phyloP scores from a whole-genome alignment of 2,113 vertebrate species.

The Platanista minor region DNA sequence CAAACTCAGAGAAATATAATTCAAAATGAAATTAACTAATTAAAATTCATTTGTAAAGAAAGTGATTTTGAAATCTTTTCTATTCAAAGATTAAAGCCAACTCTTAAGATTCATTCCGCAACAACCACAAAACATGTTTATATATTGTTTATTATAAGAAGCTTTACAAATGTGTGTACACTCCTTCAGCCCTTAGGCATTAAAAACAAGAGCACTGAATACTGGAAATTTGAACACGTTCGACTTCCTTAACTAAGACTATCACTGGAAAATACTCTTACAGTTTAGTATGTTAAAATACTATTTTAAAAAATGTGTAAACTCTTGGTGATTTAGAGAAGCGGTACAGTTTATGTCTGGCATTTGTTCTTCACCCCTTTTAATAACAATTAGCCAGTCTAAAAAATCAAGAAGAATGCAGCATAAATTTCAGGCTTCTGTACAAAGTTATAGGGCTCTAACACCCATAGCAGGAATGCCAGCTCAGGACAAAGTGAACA shows the following conservation, averaged over 20 bases:
- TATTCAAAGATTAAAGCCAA: background rate
- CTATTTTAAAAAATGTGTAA: background rate
- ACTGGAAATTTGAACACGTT: background rate
- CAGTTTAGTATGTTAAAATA: background rate
- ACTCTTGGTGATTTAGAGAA: background rate
- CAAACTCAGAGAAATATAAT: background rate
- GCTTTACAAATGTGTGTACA: background rate
- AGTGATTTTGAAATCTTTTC: background rate
- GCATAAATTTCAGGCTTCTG: too few species aligned
- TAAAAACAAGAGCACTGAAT: background rate
- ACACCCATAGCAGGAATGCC: background rate
- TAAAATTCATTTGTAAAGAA: background rate
- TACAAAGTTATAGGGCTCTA: background rate
- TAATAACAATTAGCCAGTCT: background rate
- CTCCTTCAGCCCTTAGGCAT: background rate
- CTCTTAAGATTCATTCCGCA: background rate
- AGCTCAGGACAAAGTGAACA: background rate
- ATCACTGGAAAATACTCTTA: background rate
- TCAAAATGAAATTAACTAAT: background rate
- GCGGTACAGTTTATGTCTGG: background rate
- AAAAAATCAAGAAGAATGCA: background rate
- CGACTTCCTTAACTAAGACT: background rate
- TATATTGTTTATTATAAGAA: background rate
- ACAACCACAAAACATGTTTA: background rate
- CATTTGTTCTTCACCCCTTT: background rate